These are phyloP conservation scores for Phaonia tiefii DNA, from an alignment of 2,888 invertebrate species.

Conservation along the genomic window DNA sequence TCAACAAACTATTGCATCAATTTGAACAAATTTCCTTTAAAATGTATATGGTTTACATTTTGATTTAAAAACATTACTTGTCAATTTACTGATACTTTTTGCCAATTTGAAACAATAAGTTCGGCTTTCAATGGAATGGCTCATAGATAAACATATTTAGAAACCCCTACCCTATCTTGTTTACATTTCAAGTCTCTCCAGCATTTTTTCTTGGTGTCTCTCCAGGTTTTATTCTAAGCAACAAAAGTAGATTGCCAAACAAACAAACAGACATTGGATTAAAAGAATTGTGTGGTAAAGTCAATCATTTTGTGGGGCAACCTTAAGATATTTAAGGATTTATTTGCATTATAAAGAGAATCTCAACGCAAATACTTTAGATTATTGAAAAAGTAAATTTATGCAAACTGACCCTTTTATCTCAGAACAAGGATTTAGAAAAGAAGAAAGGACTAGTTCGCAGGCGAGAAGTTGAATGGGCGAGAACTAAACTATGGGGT, in stretches of 20 bases:
- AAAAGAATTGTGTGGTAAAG: conserved; percentile 45
- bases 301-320: conserved; percentile 52
- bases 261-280: conserved; percentile 32
- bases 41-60: too few species aligned
- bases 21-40: too few species aligned
- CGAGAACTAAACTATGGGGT: too few species aligned
- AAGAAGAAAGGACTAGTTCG: not conserved
- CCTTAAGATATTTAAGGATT: conserved; percentile 43
- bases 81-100: too few species aligned
- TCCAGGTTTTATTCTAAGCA: not conserved
- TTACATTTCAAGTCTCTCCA: not conserved
- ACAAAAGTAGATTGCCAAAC: not conserved
- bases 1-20: too few species aligned
- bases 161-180: conserved; percentile 1
- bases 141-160: too few species aligned
- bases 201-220: not conserved
- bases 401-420: conserved; percentile 27
- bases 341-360: conserved; percentile 21
- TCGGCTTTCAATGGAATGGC: too few species aligned
- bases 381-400: conserved; percentile 22
- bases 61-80: too few species aligned
- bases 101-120: too few species aligned
- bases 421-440: not conserved
- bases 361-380: conserved; percentile 36
- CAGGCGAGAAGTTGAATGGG: too few species aligned